Evolutionary conservation across 2,888 invertebrate genomes (phyloP).

Genomic region (Pseudococcus viburni): DNA sequence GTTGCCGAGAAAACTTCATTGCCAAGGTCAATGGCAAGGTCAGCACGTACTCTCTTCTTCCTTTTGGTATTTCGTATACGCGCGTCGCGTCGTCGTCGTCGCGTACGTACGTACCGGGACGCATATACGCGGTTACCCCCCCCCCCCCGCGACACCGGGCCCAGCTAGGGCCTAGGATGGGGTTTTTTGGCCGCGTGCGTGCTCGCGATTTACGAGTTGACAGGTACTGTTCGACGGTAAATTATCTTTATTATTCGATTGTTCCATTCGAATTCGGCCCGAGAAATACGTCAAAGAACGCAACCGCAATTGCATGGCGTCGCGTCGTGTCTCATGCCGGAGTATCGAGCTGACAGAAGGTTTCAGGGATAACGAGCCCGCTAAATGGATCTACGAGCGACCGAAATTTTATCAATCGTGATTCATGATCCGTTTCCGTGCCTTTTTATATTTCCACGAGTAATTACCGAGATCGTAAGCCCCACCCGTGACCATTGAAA

Average conservation of each 20-base stretch:
- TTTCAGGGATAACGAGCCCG: slow-evolving; percentile 24
- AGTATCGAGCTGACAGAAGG: background rate
- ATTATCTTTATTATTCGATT: slow-evolving; percentile 44
- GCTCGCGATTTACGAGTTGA: slow-evolving; percentile 3
- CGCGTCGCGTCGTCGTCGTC: background rate
- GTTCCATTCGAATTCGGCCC: background rate
- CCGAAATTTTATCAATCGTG: background rate
- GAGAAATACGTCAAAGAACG: background rate
- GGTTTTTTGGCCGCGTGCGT: background rate
- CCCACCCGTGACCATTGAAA: too few species aligned
- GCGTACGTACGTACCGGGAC: background rate
- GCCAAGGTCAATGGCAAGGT: slow-evolving; percentile 66
- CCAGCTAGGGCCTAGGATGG: background rate
- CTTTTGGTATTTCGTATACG: slow-evolving; percentile 62
- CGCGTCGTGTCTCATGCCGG: background rate
- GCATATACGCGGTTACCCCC: slow-evolving; percentile 12
- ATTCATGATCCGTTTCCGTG: background rate
- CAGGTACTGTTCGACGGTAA: slow-evolving; percentile 1
- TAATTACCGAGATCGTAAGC: too few species aligned
- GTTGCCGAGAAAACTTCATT: slow-evolving; percentile 65
- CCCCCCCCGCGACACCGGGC: background rate
- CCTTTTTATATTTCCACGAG: background rate
- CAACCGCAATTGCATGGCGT: background rate
- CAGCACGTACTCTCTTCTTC: slow-evolving; percentile 65
- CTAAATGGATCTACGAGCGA: background rate